These are phyloP conservation scores for Aurelia coerulea DNA, from an alignment of 30 jellyfish, hydroid and myxozoan genomes.

Conservation along the genomic window DNA sequence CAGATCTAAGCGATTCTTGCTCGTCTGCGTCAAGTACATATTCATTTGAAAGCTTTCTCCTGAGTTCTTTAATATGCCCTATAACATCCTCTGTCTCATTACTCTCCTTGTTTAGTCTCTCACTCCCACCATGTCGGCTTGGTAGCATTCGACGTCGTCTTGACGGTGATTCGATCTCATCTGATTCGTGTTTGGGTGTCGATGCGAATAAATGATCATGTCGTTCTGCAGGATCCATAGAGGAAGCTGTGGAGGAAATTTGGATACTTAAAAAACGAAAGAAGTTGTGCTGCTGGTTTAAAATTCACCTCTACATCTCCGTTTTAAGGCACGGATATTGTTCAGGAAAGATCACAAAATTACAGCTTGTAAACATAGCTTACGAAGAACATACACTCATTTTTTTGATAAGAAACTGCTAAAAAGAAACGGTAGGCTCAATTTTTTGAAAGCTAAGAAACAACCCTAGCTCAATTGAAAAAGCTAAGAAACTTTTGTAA, in stretches of 20 bases:
- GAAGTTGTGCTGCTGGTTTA: no score
- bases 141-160: conserved; percentile 64
- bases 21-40: conserved; percentile 23
- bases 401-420: no score
- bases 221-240: conserved; percentile 6
- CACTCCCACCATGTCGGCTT: conserved; percentile 53
- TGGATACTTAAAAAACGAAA: no score
- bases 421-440: no score
- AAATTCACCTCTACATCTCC: no score
- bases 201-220: conserved; percentile 9
- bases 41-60: conserved; percentile 24
- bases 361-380: no score
- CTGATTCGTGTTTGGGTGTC: conserved; percentile 40
- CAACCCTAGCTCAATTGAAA: no score
- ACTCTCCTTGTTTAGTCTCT: background rate
- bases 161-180: conserved; percentile 31
- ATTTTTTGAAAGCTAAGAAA: no score
- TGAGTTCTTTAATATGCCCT: conserved; percentile 30
- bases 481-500: no score
- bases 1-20: background rate
- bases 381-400: no score
- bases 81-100: conserved; percentile 49
- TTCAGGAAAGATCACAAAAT: no score
- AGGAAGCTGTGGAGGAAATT: background rate
- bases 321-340: no score